Base-by-base conservation (phyloP, 2,797 vertebrate genomes). In the Hirundo rustica region DNA sequence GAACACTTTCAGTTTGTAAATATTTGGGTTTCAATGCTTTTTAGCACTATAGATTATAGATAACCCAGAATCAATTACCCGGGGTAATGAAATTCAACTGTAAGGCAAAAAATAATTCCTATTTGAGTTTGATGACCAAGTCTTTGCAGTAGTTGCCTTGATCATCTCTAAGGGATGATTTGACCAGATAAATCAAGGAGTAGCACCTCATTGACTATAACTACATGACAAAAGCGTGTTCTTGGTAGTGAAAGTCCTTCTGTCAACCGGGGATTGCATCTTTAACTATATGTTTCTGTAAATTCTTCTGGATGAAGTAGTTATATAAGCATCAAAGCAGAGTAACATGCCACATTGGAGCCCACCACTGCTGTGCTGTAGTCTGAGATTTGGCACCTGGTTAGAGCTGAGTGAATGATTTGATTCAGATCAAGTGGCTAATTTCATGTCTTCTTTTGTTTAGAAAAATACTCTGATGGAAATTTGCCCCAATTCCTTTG, bases 271-370 rank as follows among this genome's bases (percentile, higher is more conserved):
- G 7, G 1, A n/a, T 23, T 58, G 2, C 16, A 60, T 48, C 15
- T 88, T 66, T 62, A 74, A 27, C n/a, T n/a, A 3, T 34, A 23
- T 30, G 36, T n/a, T 70, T 51, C 55, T 76, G 13, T 36, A 60
- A 78, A 53, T 58, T 72, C 13, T 84, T 64, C 54, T 54, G 16
- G 29, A n/a, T 65, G 2, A 88, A 66, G 11, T 4, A 71, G 25
- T 21, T 54, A 40, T 4, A 16, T 19, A 55, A 40, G 2, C 19
- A 23, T 45, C 60, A 64, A 60, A 54, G 32, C 29, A 74, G 40
- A 84, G 21, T 26, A 55, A 29, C 2, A 4, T 4, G 27, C 47
- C 0, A 0, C 50, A 16, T 34, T 68, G 45, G 23, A 78, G n/a
- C 7, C 40, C 22, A 32, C 27, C 4, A 5, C 29, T 76, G 18